Evolutionary conservation across 2,797 vertebrate species (phyloP).

Genomic region (Takifugu ocellatus): DNA sequence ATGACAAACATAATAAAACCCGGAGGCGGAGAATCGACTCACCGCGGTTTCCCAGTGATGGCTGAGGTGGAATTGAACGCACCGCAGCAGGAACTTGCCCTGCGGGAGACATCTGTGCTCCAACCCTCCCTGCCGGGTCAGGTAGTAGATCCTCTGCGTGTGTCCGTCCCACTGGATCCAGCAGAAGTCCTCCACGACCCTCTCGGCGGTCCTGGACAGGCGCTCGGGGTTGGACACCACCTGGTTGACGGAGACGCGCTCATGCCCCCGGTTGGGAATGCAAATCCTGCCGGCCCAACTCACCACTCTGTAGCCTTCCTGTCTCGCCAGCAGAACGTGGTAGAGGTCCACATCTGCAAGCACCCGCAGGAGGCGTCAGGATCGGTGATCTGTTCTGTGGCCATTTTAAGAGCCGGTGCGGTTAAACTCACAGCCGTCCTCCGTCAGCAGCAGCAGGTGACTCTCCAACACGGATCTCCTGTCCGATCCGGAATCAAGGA

Average conservation of each 20-base stretch:
- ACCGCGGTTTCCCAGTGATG: conserved; percentile 83
- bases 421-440: conserved; percentile 89
- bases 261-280: conserved; percentile 31
- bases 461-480: conserved; percentile 74
- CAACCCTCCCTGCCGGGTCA: conserved; percentile 47
- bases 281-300: conserved; percentile 34
- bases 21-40: conserved; percentile 38
- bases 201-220: conserved; percentile 75
- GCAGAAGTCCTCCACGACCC: conserved; percentile 85
- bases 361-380: neutral
- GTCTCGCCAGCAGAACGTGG: conserved; percentile 77
- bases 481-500: conserved; percentile 80
- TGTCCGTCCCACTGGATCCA: conserved; percentile 93
- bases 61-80: conserved; percentile 86
- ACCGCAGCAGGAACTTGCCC: conserved; percentile 82
- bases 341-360: conserved; percentile 86
- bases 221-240: conserved; percentile 81
- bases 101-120: conserved; percentile 29
- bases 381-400: conserved; percentile 3
- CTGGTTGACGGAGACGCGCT: conserved; percentile 66
- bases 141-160: conserved; percentile 88
- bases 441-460: conserved; percentile 86
- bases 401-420: neutral
- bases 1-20: neutral
- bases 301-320: conserved; percentile 88